A percentile compares a stretch with the other conserved stretches of the same genome.
Conservation (phyloP, 2,113 vertebrate species). For the Plecotus auritus region DNA sequence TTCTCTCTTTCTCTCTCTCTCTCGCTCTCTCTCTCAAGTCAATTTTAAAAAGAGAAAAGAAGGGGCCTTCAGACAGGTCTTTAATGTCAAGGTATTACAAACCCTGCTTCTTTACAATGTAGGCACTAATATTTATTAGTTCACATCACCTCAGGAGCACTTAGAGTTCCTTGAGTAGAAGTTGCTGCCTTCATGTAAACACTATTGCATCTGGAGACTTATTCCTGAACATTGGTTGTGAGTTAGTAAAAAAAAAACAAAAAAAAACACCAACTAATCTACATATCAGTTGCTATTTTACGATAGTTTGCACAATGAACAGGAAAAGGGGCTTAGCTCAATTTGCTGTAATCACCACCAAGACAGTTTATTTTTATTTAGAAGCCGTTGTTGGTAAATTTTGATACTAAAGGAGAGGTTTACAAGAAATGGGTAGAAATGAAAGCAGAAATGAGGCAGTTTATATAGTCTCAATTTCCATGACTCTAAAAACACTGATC, state of each 20-base stretch:
- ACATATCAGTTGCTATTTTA: background rate
- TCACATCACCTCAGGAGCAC: background rate
- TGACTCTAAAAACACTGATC: background rate
- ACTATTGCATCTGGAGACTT: background rate
- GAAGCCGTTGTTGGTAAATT: background rate
- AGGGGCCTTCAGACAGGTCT: background rate
- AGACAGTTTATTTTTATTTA: background rate
- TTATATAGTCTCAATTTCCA: background rate
- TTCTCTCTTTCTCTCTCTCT: background rate
- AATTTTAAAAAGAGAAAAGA: background rate
- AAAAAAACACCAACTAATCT: background rate
- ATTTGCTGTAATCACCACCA: slow-evolving; percentile 6
- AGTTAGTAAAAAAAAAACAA: slow-evolving; percentile 32
- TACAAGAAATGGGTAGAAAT: background rate
- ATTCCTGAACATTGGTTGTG: slow-evolving; percentile 10
- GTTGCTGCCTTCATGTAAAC: background rate
- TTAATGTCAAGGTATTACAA: background rate
- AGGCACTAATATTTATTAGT: background rate
- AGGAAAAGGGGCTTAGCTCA: background rate
- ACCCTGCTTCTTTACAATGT: background rate
- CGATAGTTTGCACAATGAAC: background rate
- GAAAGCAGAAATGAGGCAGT: slow-evolving; percentile 33
- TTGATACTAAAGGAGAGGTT: background rate
- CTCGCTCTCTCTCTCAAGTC: no score
- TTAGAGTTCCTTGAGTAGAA: background rate